These are phyloP conservation scores for Vidua macroura DNA, from an alignment of 2,113 vertebrate genomes.

Conservation along the genomic window DNA sequence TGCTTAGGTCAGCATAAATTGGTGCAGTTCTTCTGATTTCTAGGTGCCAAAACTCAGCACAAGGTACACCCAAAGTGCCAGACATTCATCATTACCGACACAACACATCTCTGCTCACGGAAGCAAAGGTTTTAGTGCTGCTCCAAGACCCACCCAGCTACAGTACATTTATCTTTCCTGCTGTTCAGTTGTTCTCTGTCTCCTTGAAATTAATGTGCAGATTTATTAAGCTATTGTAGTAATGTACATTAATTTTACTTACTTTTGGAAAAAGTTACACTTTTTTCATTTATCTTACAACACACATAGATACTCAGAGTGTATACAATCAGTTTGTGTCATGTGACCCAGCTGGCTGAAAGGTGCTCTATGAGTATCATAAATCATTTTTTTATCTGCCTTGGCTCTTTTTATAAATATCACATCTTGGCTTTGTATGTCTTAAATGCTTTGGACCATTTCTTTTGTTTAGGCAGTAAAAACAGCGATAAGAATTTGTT, in stretches of 20 bases:
- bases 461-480: neutral
- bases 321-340: neutral
- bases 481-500: conserved; percentile 14
- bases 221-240: neutral
- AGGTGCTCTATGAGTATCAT: conserved; percentile 2
- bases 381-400: conserved; percentile 52
- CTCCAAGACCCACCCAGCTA: neutral
- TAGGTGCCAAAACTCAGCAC: neutral
- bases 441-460: conserved; percentile 24
- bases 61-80: neutral
- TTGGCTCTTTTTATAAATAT: conserved; percentile 26
- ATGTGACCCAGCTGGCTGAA: conserved; percentile 2
- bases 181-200: neutral
- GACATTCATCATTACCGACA: neutral
- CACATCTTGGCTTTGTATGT: neutral
- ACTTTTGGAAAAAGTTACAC: neutral
- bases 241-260: neutral
- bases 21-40: neutral
- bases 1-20: neutral
- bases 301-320: neutral
- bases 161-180: neutral
- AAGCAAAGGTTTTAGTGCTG: neutral
- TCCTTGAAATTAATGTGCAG: neutral
- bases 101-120: neutral
- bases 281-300: neutral